Base-by-base conservation (phyloP, 1,140 invertebrate species). In the Wiebesia pumilae region DNA sequence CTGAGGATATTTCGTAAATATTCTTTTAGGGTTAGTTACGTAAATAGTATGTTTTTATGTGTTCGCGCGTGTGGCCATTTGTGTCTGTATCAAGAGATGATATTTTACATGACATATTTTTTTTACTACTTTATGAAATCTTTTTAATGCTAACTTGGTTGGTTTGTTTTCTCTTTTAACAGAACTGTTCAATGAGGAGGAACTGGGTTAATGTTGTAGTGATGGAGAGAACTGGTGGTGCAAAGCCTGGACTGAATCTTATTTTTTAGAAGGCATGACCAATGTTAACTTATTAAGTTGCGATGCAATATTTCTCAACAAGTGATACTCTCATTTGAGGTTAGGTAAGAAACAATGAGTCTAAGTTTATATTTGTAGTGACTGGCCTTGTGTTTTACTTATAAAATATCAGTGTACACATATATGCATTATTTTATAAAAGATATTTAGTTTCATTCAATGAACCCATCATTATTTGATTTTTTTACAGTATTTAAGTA, bases 281-380 rank as follows among this genome's bases (percentile, higher is more conserved):
- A 54, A 81, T 75, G 27, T 40, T 35, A 47, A 43, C 51, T 62
- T 73, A 43, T 58, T 43, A 38, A 58, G 3, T 16, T 75, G 69
- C 7, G 27, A 69, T 86, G 80, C 33, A 65, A 83, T 83, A 33
- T 78, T 78, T 62, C 35, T 86, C 67, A 81, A 47, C 35, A n/a
- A 62, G 51, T 35, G 33, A 73, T 47, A 77, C 54, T 62, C 38
- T 83, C 35, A 87, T 83, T 83, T 87, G 33, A 83, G 85, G 85
- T 87, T 87, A 87, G 85, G 85, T 87, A 86, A 86, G 69, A 80
- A 38, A 14, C 65, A 6, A 71, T 54, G 79, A 86, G 30, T 83
- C 58, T 69, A 82, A 65, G 27, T n/a, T 85, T 80, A 35, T 38
- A 33, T 81, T 78, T 65, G 30, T 73, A 3, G 21, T 54, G 30